Conservation (phyloP, 2,113 vertebrate genomes). For the Lampris incognitus region DNA sequence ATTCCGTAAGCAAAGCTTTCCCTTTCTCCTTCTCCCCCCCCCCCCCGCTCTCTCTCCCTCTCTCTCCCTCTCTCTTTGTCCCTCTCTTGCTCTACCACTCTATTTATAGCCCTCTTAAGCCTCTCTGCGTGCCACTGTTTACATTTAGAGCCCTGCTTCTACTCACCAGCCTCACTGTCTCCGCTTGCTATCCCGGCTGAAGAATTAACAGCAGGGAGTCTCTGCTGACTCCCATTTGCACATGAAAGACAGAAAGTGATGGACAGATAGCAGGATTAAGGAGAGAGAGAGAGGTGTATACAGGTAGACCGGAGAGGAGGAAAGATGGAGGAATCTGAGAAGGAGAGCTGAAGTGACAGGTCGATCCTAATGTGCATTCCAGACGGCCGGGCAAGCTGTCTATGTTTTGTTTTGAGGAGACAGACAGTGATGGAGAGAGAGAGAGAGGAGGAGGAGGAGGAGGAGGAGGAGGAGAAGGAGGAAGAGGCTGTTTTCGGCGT, state of each 20-base stretch:
- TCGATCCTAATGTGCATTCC: slow-evolving; percentile 62
- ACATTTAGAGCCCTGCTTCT: slow-evolving; percentile 66
- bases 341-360: slow-evolving; percentile 72
- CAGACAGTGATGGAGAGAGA: slow-evolving; percentile 35
- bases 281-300: slow-evolving; percentile 24
- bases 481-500: slow-evolving; percentile 6
- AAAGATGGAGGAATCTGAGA: slow-evolving; percentile 28
- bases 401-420: slow-evolving; percentile 48
- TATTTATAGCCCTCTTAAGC: slow-evolving; percentile 79
- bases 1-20: slow-evolving; percentile 79
- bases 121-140: slow-evolving; percentile 75
- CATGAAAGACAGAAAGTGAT: slow-evolving; percentile 37
- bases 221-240: slow-evolving; percentile 42
- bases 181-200: slow-evolving; percentile 35
- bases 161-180: not conserved
- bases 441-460: not conserved
- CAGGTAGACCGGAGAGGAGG: slow-evolving; percentile 33
- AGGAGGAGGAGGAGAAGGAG: not conserved
- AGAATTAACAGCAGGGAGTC: slow-evolving; percentile 66
- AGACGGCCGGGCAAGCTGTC: slow-evolving; percentile 57
- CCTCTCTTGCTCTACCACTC: slow-evolving; percentile 59
- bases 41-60: slow-evolving; percentile 33
- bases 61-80: slow-evolving; percentile 58
- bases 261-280: slow-evolving; percentile 55
- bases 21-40: not conserved